phyloP scores from a whole-genome alignment of 30 jellyfish, hydroid and myxozoan genomes.

The Rhopilema esculentum region DNA sequence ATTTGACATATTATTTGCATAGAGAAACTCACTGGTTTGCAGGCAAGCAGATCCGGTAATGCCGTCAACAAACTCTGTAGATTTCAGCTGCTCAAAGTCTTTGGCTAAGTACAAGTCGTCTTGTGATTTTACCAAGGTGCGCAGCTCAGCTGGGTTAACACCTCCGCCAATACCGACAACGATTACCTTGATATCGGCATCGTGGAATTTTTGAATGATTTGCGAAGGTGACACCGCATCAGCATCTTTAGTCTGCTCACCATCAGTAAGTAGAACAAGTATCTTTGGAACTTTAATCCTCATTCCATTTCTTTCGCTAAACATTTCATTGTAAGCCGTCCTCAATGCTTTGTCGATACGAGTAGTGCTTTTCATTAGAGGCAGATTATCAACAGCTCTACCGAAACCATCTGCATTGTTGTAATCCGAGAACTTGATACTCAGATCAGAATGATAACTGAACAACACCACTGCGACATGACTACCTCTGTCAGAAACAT shows the following conservation, averaged over 20 bases:
- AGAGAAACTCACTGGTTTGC: conserved; percentile 2
- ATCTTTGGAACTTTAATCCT: conserved; percentile 55
- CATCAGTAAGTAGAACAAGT: conserved; percentile 70
- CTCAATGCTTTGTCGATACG: conserved; percentile 73
- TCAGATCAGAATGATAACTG: conserved; percentile 73
- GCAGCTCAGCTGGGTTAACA: conserved; percentile 42
- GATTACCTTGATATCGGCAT: conserved; percentile 60
- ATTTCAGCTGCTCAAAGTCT: conserved; percentile 64
- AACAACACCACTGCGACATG: conserved; percentile 76
- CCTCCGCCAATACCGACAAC: conserved; percentile 72
- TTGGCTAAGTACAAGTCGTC: conserved; percentile 55
- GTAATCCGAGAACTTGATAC: conserved; percentile 70
- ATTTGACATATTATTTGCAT: neutral
- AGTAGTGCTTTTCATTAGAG: conserved; percentile 60
- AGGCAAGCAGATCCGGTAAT: conserved; percentile 49
- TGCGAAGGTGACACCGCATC: conserved; percentile 66
- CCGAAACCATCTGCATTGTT: conserved; percentile 32
- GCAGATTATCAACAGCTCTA: conserved; percentile 61
- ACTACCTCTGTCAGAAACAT: conserved; percentile 61
- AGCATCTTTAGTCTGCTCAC: conserved; percentile 65
- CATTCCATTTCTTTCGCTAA: conserved; percentile 57
- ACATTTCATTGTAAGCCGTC: conserved; percentile 56
- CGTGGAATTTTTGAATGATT: conserved; percentile 62
- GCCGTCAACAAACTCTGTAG: conserved; percentile 43
- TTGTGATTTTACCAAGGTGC: conserved; percentile 23